Conservation (phyloP, 2,888 invertebrate species). For the Perizoma flavofasciatum region DNA sequence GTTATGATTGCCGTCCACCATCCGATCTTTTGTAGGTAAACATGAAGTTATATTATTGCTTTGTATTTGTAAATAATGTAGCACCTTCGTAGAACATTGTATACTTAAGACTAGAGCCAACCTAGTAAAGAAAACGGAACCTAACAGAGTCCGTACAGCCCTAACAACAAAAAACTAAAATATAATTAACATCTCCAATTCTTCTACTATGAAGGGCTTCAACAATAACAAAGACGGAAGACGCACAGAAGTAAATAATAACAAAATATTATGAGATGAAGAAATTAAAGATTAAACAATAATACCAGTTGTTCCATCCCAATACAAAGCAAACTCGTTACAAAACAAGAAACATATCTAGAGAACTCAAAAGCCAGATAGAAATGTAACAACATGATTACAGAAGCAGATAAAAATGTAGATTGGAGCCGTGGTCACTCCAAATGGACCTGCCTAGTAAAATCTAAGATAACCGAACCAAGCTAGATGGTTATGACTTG, state of each 20-base stretch:
- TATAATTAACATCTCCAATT: too few relatives aligned
- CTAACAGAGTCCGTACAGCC: not conserved
- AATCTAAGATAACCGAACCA: conserved; percentile 45
- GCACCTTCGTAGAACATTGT: not conserved
- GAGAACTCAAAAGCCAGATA: conserved; percentile 34
- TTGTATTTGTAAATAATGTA: conserved; percentile 25
- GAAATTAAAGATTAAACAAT: conserved; percentile 14
- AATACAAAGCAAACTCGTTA: conserved; percentile 29
- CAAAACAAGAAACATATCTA: conserved; percentile 29
- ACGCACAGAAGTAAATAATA: too few relatives aligned
- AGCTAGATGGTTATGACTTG: conserved; percentile 47
- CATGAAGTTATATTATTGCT: conserved; percentile 25
- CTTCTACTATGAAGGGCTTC: too few relatives aligned
- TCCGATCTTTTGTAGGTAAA: conserved; percentile 30
- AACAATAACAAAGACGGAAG: too few relatives aligned
- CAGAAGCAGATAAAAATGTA: conserved; percentile 37
- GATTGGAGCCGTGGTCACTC: conserved; percentile 32
- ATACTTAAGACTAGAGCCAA: not conserved
- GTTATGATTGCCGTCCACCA: conserved; percentile 33
- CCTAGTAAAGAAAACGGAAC: not conserved
- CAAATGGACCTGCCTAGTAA: conserved; percentile 44
- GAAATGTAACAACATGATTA: conserved; percentile 38
- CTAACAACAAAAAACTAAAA: too few relatives aligned
- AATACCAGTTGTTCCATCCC: conserved; percentile 18
- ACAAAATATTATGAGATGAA: not conserved